A percentile compares a stretch with the other conserved stretches of the same genome.
Evolutionary conservation across 2,113 vertebrate species (phyloP).

Genomic region (Microcebus griseorufus): DNA sequence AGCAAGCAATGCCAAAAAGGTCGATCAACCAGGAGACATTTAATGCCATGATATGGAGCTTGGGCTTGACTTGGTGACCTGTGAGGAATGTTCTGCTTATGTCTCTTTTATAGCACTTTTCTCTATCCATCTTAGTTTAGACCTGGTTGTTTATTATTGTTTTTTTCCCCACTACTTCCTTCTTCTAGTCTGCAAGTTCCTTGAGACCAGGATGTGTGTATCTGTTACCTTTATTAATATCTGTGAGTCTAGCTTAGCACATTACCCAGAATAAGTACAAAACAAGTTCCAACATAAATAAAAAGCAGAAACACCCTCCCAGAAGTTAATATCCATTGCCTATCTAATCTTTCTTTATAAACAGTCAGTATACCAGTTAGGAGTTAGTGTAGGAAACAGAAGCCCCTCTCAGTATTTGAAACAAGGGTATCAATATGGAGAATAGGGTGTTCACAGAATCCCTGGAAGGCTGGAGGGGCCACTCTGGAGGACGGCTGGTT

Average conservation of each 20-base stretch:
- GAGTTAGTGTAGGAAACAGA: background rate
- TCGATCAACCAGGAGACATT: background rate
- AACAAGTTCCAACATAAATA: background rate
- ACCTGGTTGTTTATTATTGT: background rate
- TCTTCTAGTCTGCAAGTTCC: background rate
- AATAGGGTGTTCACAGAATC: background rate
- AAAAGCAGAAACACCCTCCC: background rate
- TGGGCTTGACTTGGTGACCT: background rate
- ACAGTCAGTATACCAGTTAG: background rate
- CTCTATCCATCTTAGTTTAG: slow-evolving; percentile 1
- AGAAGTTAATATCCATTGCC: background rate
- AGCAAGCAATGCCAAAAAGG: background rate
- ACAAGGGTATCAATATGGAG: background rate
- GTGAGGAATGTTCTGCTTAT: background rate
- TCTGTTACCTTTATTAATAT: background rate
- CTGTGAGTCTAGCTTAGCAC: background rate
- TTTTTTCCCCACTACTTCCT: background rate
- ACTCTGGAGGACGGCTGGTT: background rate
- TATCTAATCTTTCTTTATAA: background rate
- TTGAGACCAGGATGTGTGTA: background rate
- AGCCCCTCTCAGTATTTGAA: background rate
- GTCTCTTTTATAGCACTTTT: background rate
- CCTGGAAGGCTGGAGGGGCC: background rate
- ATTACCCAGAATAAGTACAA: background rate
- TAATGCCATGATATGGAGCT: background rate